A percentile compares a stretch with the other conserved stretches of the same genome.
Conservation (phyloP, 1,140 invertebrate species). For the Heliothis subflexa region DNA sequence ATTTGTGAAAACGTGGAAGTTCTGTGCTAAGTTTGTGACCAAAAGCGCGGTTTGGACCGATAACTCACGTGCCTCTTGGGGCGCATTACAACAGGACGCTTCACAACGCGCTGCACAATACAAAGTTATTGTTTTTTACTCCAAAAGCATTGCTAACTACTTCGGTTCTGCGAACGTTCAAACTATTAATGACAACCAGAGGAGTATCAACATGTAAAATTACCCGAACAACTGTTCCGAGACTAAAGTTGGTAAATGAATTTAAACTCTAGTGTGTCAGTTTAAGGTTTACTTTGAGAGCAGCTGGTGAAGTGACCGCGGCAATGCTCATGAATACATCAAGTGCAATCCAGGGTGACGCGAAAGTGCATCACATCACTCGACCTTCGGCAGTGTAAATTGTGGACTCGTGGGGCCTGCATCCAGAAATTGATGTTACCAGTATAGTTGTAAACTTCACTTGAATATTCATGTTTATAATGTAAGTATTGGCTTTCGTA, state of each 20-base stretch:
- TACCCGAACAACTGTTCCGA: constrained; percentile 26
- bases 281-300: constrained; percentile 27
- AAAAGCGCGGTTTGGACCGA: constrained; percentile 12
- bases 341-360: constrained; percentile 18
- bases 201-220: constrained; percentile 37
- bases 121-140: constrained; percentile 13
- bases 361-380: constrained; percentile 46
- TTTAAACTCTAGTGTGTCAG: constrained; percentile 33
- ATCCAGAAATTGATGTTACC: constrained; percentile 19
- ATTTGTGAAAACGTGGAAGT: constrained; percentile 29
- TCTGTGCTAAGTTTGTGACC: constrained; percentile 8
- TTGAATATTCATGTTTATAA: not conserved
- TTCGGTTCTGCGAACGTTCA: constrained; percentile 5
- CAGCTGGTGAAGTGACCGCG: not conserved
- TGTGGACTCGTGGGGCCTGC: constrained; percentile 18
- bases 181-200: constrained; percentile 43
- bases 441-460: not conserved
- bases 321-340: constrained; percentile 47
- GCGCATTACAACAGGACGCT: constrained; percentile 34
- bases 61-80: constrained; percentile 30
- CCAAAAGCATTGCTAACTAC: not conserved
- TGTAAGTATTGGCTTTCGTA: not conserved
- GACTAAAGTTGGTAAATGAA: constrained; percentile 22
- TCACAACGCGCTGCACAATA: constrained; percentile 4
- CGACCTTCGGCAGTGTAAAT: constrained; percentile 41